Percentiles rank a stretch among this genome's conserved stretches.
phyloP scores from a whole-genome alignment of 2,888 invertebrate genomes.

The Apeira syringaria region DNA sequence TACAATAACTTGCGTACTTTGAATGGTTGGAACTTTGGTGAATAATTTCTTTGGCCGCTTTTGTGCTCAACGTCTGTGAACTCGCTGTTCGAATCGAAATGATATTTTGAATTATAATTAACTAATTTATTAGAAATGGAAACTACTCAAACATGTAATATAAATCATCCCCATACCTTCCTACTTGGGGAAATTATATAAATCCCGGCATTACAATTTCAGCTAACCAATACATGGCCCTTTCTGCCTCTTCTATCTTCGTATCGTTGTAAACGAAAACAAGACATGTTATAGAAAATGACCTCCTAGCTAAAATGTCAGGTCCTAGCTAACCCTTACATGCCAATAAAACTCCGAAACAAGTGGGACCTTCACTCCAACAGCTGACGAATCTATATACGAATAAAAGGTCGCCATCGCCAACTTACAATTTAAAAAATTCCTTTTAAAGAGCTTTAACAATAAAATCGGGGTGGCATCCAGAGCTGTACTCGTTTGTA shows the following conservation, averaged over 20 bases:
- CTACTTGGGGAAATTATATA: too few species aligned
- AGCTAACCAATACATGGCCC: too few species aligned
- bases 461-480: slow-evolving; percentile 49
- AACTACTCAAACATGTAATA: too few species aligned
- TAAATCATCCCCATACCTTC: too few species aligned
- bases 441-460: slow-evolving; percentile 52
- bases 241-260: too few species aligned
- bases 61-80: slow-evolving; percentile 39
- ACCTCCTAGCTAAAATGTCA: too few species aligned
- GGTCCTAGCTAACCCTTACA: slow-evolving; percentile 8
- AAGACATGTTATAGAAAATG: too few species aligned
- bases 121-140: too few species aligned
- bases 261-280: too few species aligned
- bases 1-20: slow-evolving; percentile 46
- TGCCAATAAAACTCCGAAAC: slow-evolving; percentile 13
- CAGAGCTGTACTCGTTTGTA: slow-evolving; percentile 44
- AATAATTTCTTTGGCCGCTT: slow-evolving; percentile 49
- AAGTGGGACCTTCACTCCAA: slow-evolving; percentile 22
- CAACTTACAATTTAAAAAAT: slow-evolving; percentile 42
- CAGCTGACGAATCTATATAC: slow-evolving; percentile 45
- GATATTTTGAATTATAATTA: slow-evolving; percentile 23
- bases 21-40: slow-evolving; percentile 46
- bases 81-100: slow-evolving; percentile 17
- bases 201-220: too few species aligned
- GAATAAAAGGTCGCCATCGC: slow-evolving; percentile 36